Percentiles rank a stretch among this genome's conserved stretches.
These are phyloP conservation scores for Hedychridium roseum DNA, from an alignment of 2,888 invertebrate species.

Conservation along the genomic window DNA sequence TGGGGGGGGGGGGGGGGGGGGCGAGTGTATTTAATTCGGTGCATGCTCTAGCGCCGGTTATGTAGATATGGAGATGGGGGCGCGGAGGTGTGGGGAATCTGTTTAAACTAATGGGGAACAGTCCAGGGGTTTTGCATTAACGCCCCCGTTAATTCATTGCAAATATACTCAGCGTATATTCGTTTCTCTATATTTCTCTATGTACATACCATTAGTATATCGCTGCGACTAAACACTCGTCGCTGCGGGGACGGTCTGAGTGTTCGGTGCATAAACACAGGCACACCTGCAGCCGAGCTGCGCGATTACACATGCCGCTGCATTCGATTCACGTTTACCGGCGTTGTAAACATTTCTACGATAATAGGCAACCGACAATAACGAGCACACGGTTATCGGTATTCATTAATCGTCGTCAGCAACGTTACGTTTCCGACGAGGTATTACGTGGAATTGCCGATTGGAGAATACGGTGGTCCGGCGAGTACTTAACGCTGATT, in stretches of 20 bases:
- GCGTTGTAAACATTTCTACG: conserved; percentile 35
- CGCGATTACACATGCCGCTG: conserved; percentile 46
- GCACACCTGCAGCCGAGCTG: conserved; percentile 25
- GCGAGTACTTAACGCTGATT: no score
- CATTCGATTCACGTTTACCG: conserved; percentile 42
- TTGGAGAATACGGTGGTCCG: no score
- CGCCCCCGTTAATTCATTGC: conserved; percentile 53
- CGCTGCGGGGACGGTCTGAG: conserved; percentile 11
- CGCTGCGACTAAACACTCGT: conserved; percentile 46
- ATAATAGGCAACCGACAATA: conserved; percentile 37
- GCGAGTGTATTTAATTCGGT: conserved; percentile 41
- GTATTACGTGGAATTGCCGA: no score
- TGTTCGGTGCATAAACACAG: conserved; percentile 21
- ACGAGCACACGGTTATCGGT: conserved; percentile 31
- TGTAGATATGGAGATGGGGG: conserved; percentile 27
- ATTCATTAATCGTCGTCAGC: conserved; percentile 28
- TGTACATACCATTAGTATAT: conserved; percentile 55
- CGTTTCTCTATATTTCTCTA: conserved; percentile 53
- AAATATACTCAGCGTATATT: conserved; percentile 53
- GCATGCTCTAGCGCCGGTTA: conserved; percentile 25
- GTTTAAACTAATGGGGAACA: conserved; percentile 51
- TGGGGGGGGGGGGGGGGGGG: no score
- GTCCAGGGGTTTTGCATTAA: conserved; percentile 49
- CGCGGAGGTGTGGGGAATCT: conserved; percentile 37
- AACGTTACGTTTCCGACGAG: no score